These are phyloP conservation scores for Sanderia malayensis DNA, from an alignment of 30 jellyfish, hydroid and myxozoan species.

Conservation along the genomic window DNA sequence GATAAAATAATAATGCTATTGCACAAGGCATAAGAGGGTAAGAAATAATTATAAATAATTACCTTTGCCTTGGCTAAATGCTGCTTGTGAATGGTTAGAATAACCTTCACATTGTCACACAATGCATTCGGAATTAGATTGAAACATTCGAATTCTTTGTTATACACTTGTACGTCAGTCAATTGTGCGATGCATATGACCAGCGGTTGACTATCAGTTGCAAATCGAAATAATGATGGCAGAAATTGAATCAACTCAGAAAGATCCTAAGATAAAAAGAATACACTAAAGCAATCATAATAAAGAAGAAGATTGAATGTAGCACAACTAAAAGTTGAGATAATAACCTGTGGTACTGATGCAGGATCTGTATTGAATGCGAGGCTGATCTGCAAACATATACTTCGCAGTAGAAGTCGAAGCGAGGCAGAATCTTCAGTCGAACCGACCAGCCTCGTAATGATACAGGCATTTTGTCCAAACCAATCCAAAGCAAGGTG, in stretches of 20 bases:
- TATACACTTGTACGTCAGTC: constrained; percentile 36
- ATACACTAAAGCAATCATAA: background rate
- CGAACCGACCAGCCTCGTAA: constrained; percentile 58
- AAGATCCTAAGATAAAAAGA: constrained; percentile 36
- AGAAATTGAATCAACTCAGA: constrained; percentile 39
- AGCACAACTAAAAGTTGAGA: too few species aligned
- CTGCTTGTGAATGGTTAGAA: constrained; percentile 43
- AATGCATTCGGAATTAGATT: constrained; percentile 35
- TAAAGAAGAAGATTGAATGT: too few species aligned
- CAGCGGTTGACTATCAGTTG: constrained; percentile 83
- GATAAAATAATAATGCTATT: too few species aligned
- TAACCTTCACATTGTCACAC: constrained; percentile 38
- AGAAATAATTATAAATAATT: too few species aligned
- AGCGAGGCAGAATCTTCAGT: constrained; percentile 75
- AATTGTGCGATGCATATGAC: constrained; percentile 52
- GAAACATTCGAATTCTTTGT: constrained; percentile 16
- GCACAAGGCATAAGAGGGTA: too few species aligned
- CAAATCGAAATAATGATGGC: constrained; percentile 57
- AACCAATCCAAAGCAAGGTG: constrained; percentile 57
- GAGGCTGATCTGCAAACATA: constrained; percentile 72
- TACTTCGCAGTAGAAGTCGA: constrained; percentile 51
- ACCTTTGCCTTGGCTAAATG: constrained; percentile 26
- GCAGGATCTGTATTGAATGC: constrained; percentile 78
- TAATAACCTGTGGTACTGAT: constrained; percentile 73
- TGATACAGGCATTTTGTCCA: constrained; percentile 50